A percentile compares a stretch with the other conserved stretches of the same genome.
These are phyloP conservation scores for Eledona agricola DNA, from an alignment of 2,888 invertebrate genomes.

Conservation along the genomic window DNA sequence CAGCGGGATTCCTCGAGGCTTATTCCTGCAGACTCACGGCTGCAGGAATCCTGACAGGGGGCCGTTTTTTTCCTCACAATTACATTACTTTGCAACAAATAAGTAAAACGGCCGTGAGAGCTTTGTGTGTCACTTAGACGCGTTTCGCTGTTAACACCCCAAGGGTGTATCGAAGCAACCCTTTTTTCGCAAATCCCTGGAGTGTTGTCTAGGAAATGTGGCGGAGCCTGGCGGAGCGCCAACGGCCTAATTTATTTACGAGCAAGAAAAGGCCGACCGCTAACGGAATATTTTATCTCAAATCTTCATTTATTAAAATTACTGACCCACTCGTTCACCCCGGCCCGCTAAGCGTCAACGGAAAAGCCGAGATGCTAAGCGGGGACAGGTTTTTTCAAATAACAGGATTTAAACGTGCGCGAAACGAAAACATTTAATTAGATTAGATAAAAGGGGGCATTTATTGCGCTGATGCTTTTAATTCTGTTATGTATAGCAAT, in stretches of 20 bases:
- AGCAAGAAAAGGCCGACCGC: constrained; percentile 44
- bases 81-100: no score
- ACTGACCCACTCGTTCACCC: constrained; percentile 31
- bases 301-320: constrained; percentile 52
- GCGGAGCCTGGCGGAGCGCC: constrained; percentile 51
- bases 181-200: constrained; percentile 39
- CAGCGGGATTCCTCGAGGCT: constrained; percentile 30
- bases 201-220: constrained; percentile 51
- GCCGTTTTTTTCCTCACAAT: constrained; percentile 15
- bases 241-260: constrained; percentile 53
- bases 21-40: constrained; percentile 27
- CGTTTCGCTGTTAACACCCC: constrained; percentile 30
- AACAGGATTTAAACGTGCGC: constrained; percentile 15
- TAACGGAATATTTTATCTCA: constrained; percentile 47
- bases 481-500: constrained; percentile 44
- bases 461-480: constrained; percentile 40
- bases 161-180: constrained; percentile 32
- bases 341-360: no score
- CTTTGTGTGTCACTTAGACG: no score
- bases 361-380: constrained; percentile 8
- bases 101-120: no score
- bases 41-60: constrained; percentile 23
- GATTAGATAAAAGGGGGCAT: constrained; percentile 35
- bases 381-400: constrained; percentile 20
- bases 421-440: constrained; percentile 28